These are phyloP conservation scores for Ophiothrix spiculata DNA, from an alignment of 35 echinoderm and acorn worm species.

Conservation along the genomic window DNA sequence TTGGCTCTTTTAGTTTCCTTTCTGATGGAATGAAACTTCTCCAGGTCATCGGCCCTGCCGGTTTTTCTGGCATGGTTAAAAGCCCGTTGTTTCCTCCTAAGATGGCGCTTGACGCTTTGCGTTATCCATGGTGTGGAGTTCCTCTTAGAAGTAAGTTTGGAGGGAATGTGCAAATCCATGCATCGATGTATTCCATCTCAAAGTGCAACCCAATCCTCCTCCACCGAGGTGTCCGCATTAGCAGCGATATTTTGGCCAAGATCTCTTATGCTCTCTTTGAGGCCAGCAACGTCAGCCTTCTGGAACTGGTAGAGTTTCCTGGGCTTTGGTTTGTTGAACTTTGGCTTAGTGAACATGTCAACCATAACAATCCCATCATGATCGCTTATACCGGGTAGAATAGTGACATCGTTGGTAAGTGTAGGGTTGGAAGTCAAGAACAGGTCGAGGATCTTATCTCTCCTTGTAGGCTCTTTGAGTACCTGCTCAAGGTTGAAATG, in stretches of 20 bases:
- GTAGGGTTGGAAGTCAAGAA: background rate
- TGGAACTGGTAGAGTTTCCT: background rate
- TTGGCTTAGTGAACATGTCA: background rate
- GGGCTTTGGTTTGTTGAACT: background rate
- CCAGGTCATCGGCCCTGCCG: background rate
- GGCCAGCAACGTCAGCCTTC: background rate
- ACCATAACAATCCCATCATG: background rate
- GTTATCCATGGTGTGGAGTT: background rate
- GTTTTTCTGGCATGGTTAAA: background rate
- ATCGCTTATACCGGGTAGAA: background rate
- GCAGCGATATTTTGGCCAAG: background rate
- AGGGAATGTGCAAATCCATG: background rate
- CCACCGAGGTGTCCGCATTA: background rate
- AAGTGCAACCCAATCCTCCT: background rate
- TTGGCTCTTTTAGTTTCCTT: background rate
- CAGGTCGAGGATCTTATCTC: conserved; percentile 16
- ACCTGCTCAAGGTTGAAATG: conserved; percentile 12
- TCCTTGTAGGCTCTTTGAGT: background rate
- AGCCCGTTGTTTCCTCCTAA: background rate
- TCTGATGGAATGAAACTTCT: background rate
- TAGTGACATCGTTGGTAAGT: background rate
- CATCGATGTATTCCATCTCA: background rate
- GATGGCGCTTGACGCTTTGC: background rate
- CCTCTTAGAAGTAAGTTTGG: background rate
- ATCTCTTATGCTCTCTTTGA: background rate